Base-by-base conservation (phyloP, 2,797 vertebrate species). In the Xyrichtys novacula region DNA sequence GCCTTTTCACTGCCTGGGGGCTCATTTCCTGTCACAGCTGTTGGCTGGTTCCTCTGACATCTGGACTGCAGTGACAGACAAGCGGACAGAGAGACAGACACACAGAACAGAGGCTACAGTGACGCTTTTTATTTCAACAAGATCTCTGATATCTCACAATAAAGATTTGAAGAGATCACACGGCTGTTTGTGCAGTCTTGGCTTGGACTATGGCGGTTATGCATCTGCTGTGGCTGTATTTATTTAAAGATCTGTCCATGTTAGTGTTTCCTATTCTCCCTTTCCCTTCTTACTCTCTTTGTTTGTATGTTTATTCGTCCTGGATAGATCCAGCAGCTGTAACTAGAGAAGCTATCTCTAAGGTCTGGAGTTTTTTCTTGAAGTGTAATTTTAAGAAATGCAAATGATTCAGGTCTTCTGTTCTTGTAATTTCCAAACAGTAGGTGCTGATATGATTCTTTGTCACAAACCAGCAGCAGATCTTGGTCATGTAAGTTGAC, bases 1-100 rank as follows among this genome's bases (percentile, higher is more conserved):
- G 85, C 85, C 78, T 81, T 87, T 83, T 88, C 81, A 82, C 60
- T 66, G 87, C 89, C 85, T 75, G 58, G 70, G 76, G 90, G 85
- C 85, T 89, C 71, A 85, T 91, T 92, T 89, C 88, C 85, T 88
- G 84, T 73, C 44, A 40, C 90, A 90, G 89, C 90, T 92, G 90
- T 85, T 90, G 87, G 86, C 84, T 74, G 77, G 77, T 81, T 86
- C 82, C 78, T 88, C 86, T 86, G 86, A 91, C 91, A 92, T 92
- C 91, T 92, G 91, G 89, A 90, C 81, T 76, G 74, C 60, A 65
- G 73, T 78, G 83, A 81, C 64, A 81, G 85, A 81, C 16, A 62
- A 50, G 49, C 50, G 58, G 52, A 40, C 48, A 66, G 80, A 39
- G 49, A 69, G 56, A 16, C 42, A 72, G 76, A 25, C 56, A 59